Conservation (phyloP, 2,888 invertebrate genomes). For the Dryadula phaetusa region DNA sequence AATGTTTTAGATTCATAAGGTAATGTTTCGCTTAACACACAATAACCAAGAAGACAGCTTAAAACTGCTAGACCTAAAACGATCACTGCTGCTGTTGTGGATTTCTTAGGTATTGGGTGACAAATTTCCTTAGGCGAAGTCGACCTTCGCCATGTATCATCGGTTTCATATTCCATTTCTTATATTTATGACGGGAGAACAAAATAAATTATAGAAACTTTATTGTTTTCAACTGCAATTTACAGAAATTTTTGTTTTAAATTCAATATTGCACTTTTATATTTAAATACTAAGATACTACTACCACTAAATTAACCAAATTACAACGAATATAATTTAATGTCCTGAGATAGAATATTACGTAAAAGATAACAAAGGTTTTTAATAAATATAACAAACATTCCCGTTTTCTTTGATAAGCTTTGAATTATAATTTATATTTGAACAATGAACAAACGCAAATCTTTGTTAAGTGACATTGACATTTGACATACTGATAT, state of each 20-base stretch:
- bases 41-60: slow-evolving; percentile 78
- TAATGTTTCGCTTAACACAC: slow-evolving; percentile 75
- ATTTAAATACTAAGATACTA: background rate
- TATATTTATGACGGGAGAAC: slow-evolving; percentile 7
- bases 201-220: background rate
- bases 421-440: background rate
- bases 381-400: background rate
- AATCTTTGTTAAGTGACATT: background rate
- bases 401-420: background rate
- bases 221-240: background rate
- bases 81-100: slow-evolving; percentile 71
- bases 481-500: slow-evolving; percentile 4
- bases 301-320: no score
- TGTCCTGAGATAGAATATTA: background rate
- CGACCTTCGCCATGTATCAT: slow-evolving; percentile 73
- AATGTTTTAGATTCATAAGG: slow-evolving; percentile 78
- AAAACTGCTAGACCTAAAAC: slow-evolving; percentile 76
- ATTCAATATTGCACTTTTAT: slow-evolving; percentile 7
- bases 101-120: slow-evolving; percentile 66
- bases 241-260: background rate
- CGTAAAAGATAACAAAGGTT: background rate
- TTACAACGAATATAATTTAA: background rate
- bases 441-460: background rate
- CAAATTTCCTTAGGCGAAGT: slow-evolving; percentile 63
- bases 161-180: slow-evolving; percentile 73